Evolutionary conservation across 2,113 vertebrate genomes (phyloP), one percentile per base, ranked within the genome.

Genomic region (Oreotrochilus melanogaster): DNA sequence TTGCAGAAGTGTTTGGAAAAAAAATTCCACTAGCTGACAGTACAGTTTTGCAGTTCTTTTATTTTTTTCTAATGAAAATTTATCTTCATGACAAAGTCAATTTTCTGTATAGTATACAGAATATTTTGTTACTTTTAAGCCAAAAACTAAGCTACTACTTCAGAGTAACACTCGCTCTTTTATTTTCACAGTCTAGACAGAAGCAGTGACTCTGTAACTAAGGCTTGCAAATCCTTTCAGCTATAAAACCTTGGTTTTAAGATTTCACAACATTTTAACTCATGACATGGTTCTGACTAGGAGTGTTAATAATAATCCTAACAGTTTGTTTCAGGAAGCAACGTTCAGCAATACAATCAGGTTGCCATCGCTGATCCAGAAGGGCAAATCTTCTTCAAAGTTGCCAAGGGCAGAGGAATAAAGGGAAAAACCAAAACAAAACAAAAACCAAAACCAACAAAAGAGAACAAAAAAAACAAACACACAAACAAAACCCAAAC

Each of bases 181-280:
- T 86, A 83, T 92, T 88, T 93, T 70, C 65, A 43, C 42, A 70
- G 92, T 83, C 94, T 88, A 92, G 88, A 88, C 88, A 93, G 64
- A 54, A 88, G 47, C 61, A 65, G 22, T 43, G 47, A 88, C 42
- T 82, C 50, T 18, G 8, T 61, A 73, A 83, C 67, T 78, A 47
- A 61, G 31, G n/a, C 60, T 88, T 93, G 86, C 60, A 83, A 94
- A 83, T 71, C 31, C 75, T 58, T 70, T 43, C 33, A 54, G 67
- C 61, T 80, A 65, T 61, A 93, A 88, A 95, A 47, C 11, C 28
- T 43, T 0, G 0, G 47, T 15, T 64, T 92, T 58, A 51, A 78
- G 84, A 86, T 78, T 54, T 83, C 48, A 23, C 22, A 48, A 31
- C 25, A 14, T 62, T 94, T 78, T n/a, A 86, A 35, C 28, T 31